Base-by-base conservation (phyloP, 1,140 invertebrate genomes). In the Hesperophylax magnus region DNA sequence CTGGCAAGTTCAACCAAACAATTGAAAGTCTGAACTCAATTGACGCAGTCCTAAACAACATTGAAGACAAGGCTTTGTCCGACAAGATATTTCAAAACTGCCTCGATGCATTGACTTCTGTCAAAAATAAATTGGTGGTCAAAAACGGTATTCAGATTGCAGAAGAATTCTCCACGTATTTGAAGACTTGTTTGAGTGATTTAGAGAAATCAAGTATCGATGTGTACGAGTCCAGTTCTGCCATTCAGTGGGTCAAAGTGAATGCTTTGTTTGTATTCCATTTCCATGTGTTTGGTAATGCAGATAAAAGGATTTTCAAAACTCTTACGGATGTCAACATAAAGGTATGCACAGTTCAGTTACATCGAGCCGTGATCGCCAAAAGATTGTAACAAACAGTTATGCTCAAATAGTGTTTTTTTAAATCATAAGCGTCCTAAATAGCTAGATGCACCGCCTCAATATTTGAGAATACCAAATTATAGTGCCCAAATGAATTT, bases 221-320 rank as follows among this genome's bases (percentile, higher is more conserved):
- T 74, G 89, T 90, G 79, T 91, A 92, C 74, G 89, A 91, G 87
- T 88, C 91, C 85, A 86, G 86, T 83, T 88, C 91, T 84, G 92
- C 91, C 63, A 91, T 91, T 79, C 92, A 92, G 84, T 94, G 94
- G 89, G 92, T 96, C 20, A 93, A 94, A 86, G 87, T 94, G 1
- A 95, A 94, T 89, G 90, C 93, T 24, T 88, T 96, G 2, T 93
- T 93, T 87, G 93, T 95, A 4, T 89, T 97, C 20, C 92, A 93
- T 77, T 92, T 93, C 81, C 92, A 94, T 85, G 89, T 97, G n/a
- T 97, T 96, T 89, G 93, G 94, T 24, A 91, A 90, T 60, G 91
- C 91, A 81, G 96, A 98, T 85, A 96, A 94, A 86, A 96, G 95
- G 89, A 86, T 95, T 14, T 92, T 96, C 65, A 95, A 93, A 89